Evolutionary conservation across 92 coral and sea anemone species (phyloP), one percentile per base, ranked within the genome.

Genomic region (Siderastrea siderea): DNA sequence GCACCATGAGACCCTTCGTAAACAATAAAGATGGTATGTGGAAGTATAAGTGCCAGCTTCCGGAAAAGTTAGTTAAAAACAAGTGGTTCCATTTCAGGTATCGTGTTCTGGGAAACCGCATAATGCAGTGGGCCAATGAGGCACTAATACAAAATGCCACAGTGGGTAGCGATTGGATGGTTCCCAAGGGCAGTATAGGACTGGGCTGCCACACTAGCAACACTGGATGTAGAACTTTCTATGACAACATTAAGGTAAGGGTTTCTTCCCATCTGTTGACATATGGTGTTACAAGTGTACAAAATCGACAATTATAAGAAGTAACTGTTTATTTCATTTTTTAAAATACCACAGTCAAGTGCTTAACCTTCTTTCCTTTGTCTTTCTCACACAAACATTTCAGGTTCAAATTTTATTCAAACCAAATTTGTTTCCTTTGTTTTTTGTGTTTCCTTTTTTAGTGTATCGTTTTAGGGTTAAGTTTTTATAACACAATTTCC

Each of bases 1-100:
- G 98, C 63, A 94, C 95, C 10, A 94, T 94, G 98, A 88, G 96
- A 61, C 96, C 98, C 1, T 92, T 72, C 44, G 72, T 75, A 13
- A 78, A 81, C 90, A 92, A 92, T 86, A 68, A 13, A 11, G 95
- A 92, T 47, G 97, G 96, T 1, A 5, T 3, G 2, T 87, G 93
- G 95, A 68, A 66, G 72, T 96, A 96, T 71, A 76, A 9, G 45
- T 84, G 95, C 8, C 75, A 78, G 62, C 80, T 95, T 43, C 90
- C 91, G 2, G 75, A 74, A 63, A 74, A 87, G 3, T 90, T 95
- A 16, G 72, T 54, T 47, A 79, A 50, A 3, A 84, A 86, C 82
- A 89, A 88, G 82, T 95, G 96, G 96, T 83, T 78, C 58, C 95
- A 87, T 83, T 87, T 92, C 48, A 88, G 82, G 44, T 95, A 95